Evolutionary conservation across 2,888 invertebrate genomes (phyloP), one percentile per base, ranked within the genome.

Genomic region (Sinohyriopsis cumingii): DNA sequence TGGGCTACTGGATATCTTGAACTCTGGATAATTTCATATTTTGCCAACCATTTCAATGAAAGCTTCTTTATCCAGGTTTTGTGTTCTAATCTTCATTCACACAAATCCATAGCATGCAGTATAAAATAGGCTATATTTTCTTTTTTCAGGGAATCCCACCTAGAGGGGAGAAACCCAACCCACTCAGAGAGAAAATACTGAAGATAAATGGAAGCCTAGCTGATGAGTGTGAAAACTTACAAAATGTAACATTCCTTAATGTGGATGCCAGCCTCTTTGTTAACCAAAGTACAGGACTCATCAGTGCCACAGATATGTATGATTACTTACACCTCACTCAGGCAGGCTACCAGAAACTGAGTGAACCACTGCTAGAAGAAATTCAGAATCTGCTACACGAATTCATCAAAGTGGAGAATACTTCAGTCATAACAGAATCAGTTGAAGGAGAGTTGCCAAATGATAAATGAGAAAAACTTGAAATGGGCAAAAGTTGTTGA

Each of bases 261-360:
- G 94, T 95, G 84, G 95, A 95, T 86, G 94, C 95, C 86, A 94
- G 94, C 63, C 28, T 83, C 24, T 90, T 89, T 68, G 73, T 89
- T 9, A 78, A 76, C 63, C 45, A 45, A 2, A 66, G 72, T 5
- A 88, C 91, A 63, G 91, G 95, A 5, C 93, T 93, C 61, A 96
- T 97, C 72, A 95, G 95, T 87, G 95, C 95, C 87, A 94, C 94
- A 86, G 96, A 97, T 88, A 95, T 97, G 95, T 94, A 95, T 88
- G 97, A 97, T 90, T 97, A 96, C 90, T 93, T 96, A 65, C 94
- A 96, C 87, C 92, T 96, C 72, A 96, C 96, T 3, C 73, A 95
- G 90, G 93, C 94, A 65, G 97, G 96, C 67, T 95, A 95, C 90
- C 93, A 93, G 86, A 96, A 96, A 90, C 71, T 89, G 7, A 84